Base-by-base conservation (phyloP, 2,113 vertebrate genomes). In the Pao palembangensis region DNA sequence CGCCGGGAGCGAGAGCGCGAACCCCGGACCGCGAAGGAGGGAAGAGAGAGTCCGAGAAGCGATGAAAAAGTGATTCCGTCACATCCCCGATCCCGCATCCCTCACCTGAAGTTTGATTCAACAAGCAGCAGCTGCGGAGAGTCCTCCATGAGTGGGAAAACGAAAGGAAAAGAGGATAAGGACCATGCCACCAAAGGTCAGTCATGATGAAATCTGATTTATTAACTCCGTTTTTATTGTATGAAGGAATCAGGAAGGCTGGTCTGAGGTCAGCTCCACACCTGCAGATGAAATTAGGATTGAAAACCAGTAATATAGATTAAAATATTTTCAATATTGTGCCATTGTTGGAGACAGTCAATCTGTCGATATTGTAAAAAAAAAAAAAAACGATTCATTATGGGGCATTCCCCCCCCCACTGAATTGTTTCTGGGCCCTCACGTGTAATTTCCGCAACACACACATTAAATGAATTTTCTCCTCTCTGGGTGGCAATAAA, bases 121-220 rank as follows among this genome's bases (percentile, higher is more conserved):
- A 31, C 54, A 8, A 61, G 21, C 50, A 51, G 52, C 53, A 65
- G 72, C 55, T 53, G 58, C 57, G 7, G 10, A 6, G n/a, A 16
- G 28, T 19, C 17, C 70, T 68, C 73, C 75, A 88, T 88, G 86
- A 88, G 82, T 61, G 80, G 80, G 41, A 88, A 83, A 76, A 51
- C 73, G 13, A 86, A 63, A 71, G n/a, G 69, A 62, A 86, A 77
- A 71, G 85, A 88, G 62, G 84, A 87, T 46, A 86, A 79, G 58
- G 84, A 83, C n/a, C 71, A 81, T 80, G 84, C 74, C 34, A 54
- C 76, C 70, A 88, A 82, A 82, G 84, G 87, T 89, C 64, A 89
- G 87, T 65, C 47, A 46, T 3, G 21, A 28, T 38, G n/a, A 53
- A 55, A 44, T 31, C 13, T 15, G 23, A 19, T 6, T 17, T 7